These are phyloP conservation scores for Heptranchias perlo DNA, from an alignment of 2,113 vertebrate species.

Conservation along the genomic window DNA sequence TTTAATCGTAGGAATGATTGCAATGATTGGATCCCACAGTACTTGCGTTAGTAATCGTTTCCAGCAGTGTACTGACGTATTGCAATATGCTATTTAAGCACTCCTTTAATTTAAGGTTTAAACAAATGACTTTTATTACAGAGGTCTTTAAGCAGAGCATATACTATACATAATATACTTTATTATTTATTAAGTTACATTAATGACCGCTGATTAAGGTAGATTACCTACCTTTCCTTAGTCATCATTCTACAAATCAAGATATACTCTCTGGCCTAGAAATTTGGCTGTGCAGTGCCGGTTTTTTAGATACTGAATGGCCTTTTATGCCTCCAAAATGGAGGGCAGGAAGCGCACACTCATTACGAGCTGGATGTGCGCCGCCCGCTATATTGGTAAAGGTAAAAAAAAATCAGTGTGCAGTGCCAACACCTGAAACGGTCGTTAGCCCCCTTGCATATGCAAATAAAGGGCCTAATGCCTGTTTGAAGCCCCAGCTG, in stretches of 20 bases:
- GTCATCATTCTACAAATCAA: not conserved
- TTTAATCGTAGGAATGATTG: slow-evolving; percentile 15
- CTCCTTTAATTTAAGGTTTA: not conserved
- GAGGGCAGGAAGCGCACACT: not conserved
- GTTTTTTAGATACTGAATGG: not conserved
- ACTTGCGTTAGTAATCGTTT: not conserved
- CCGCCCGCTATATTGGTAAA: not conserved
- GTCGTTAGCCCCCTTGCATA: not conserved
- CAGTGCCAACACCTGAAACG: not conserved
- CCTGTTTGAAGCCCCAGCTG: no score
- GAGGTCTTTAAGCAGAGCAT: not conserved
- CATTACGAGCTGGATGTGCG: not conserved
- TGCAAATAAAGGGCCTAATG: not conserved
- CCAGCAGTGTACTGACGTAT: not conserved
- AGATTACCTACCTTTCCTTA: not conserved
- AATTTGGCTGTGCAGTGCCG: not conserved
- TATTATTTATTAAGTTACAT: not conserved
- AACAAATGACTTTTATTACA: not conserved
- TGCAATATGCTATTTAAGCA: slow-evolving; percentile 13
- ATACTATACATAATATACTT: not conserved
- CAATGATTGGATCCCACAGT: slow-evolving; percentile 1
- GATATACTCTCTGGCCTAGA: not conserved
- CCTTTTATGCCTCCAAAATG: not conserved
- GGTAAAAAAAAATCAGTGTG: not conserved
- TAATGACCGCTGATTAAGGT: not conserved